A percentile compares a stretch with the other conserved stretches of the same genome.
Evolutionary conservation across 1,140 invertebrate species (phyloP).

Genomic region (Bactericera cockerelli): DNA sequence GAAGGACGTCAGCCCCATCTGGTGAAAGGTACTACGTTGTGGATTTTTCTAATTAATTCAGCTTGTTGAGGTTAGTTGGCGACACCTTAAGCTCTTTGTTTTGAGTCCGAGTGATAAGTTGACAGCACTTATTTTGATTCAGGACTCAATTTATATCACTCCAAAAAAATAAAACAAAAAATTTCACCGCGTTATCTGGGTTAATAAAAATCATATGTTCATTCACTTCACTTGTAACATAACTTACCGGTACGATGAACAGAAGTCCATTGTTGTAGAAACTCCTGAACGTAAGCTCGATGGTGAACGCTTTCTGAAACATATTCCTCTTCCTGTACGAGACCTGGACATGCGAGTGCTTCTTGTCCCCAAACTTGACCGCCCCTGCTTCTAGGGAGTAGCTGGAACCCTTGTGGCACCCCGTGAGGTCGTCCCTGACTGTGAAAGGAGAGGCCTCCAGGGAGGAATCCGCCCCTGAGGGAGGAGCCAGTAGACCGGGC

Average conservation of each 20-base stretch:
- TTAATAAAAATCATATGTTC: too few relatives aligned
- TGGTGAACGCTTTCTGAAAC: constrained; percentile 50
- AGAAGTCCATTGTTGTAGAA: constrained; percentile 70
- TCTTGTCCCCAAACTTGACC: constrained; percentile 68
- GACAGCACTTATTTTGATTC: too few relatives aligned
- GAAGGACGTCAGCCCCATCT: too few relatives aligned
- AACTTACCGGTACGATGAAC: constrained; percentile 50
- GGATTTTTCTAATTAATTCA: too few relatives aligned
- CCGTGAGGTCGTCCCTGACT: constrained; percentile 25
- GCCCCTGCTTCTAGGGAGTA: constrained; percentile 63
- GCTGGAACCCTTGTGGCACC: constrained; percentile 44
- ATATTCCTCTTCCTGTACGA: constrained; percentile 43
- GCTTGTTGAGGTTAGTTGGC: too few relatives aligned
- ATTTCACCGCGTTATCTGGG: too few relatives aligned
- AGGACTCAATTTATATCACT: too few relatives aligned
- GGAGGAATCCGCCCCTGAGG: neutral
- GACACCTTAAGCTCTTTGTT: too few relatives aligned
- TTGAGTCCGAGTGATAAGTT: too few relatives aligned
- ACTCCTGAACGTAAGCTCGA: constrained; percentile 71
- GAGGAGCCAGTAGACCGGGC: constrained; percentile 30
- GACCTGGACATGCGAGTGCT: constrained; percentile 56
- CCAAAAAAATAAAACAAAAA: too few relatives aligned
- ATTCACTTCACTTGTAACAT: too few relatives aligned
- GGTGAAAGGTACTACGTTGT: too few relatives aligned
- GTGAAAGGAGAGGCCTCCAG: constrained; percentile 7